phyloP scores from a whole-genome alignment of 2,113 vertebrate genomes.

The Cyanoderma ruficeps region DNA sequence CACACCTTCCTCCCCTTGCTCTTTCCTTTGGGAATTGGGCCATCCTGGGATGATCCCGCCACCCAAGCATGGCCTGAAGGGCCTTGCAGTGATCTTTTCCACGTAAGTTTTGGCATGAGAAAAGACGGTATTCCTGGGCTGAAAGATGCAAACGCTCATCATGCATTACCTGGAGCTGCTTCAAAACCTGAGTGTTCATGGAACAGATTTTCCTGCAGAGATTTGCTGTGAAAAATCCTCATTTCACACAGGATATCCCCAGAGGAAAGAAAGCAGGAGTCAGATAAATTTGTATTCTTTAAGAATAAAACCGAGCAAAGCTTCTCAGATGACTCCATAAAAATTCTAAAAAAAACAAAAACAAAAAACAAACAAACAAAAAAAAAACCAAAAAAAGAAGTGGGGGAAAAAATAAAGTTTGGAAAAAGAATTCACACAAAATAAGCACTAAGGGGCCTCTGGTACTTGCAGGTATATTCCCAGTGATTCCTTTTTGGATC shows the following conservation, averaged over 20 bases:
- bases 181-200: neutral
- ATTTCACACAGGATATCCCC: neutral
- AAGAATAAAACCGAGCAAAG: neutral
- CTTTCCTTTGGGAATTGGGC: neutral
- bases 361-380: neutral
- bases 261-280: neutral
- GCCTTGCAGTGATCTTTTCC: neutral
- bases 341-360: neutral
- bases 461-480: slow-evolving; percentile 14
- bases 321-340: neutral
- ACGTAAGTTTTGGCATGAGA: neutral
- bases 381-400: neutral
- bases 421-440: neutral
- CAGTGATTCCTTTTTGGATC: neutral
- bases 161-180: neutral
- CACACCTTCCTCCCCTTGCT: neutral
- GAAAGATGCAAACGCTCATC: neutral
- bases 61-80: neutral
- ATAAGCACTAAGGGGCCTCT: neutral
- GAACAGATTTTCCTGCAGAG: neutral
- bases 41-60: neutral
- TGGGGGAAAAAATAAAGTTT: rapidly evolving
- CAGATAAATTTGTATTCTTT: neutral
- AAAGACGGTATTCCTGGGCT: neutral
- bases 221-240: neutral